Evolutionary conservation across 2,888 invertebrate genomes (phyloP).

Genomic region (Cryptus armator): DNA sequence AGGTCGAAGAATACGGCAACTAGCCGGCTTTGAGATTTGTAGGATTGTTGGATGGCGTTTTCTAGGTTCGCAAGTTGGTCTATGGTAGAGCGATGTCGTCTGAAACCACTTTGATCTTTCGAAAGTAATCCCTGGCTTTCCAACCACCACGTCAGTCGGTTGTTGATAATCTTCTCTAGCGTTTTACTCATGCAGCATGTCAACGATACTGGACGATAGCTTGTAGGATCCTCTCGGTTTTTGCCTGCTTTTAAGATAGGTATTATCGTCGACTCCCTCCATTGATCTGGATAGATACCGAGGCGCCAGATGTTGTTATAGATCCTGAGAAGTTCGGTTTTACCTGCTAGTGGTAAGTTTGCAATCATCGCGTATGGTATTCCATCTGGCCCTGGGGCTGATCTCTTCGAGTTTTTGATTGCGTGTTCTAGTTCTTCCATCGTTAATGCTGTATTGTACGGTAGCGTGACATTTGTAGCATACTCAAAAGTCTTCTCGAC

Average conservation of each 20-base stretch:
- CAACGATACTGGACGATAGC: slow-evolving; percentile 62
- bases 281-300: slow-evolving; percentile 33
- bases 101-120: slow-evolving; percentile 64
- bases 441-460: too few relatives aligned
- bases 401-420: too few relatives aligned
- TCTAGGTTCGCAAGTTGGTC: slow-evolving; percentile 35
- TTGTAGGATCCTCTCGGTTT: slow-evolving; percentile 34
- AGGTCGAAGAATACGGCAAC: slow-evolving; percentile 20
- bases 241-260: slow-evolving; percentile 64
- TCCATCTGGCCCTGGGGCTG: too few relatives aligned
- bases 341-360: too few relatives aligned
- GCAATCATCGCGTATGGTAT: too few relatives aligned
- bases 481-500: too few relatives aligned
- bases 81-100: slow-evolving; percentile 57
- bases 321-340: slow-evolving; percentile 30
- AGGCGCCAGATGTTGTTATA: slow-evolving; percentile 63
- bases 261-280: background rate
- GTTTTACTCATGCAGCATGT: slow-evolving; percentile 66
- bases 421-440: too few relatives aligned
- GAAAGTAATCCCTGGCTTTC: slow-evolving; percentile 61
- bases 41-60: slow-evolving; percentile 57
- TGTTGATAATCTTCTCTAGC: slow-evolving; percentile 69
- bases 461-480: too few relatives aligned
- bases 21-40: slow-evolving; percentile 59
- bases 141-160: slow-evolving; percentile 61